A percentile compares a stretch with the other conserved stretches of the same genome.
Evolutionary conservation across 2,113 vertebrate genomes (phyloP).

Genomic region (Macrotis lagotis): DNA sequence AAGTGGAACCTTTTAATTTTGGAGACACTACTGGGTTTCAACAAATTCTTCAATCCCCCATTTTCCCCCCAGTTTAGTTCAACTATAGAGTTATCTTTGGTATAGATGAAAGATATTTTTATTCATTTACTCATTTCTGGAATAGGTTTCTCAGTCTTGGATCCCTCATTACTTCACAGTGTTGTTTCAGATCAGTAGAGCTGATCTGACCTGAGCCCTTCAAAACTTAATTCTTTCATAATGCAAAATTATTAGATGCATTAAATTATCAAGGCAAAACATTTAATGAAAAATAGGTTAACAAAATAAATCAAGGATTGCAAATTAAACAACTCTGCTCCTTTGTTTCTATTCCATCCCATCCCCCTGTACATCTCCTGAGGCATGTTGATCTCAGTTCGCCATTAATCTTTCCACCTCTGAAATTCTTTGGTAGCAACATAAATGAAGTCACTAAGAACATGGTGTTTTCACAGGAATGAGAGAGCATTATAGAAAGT

Average conservation of each 20-base stretch:
- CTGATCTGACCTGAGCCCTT: background rate
- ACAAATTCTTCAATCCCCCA: background rate
- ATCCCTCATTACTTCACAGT: no score
- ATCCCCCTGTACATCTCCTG: background rate
- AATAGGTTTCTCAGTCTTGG: background rate
- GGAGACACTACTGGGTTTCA: background rate
- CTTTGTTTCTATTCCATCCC: background rate
- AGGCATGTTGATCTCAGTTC: background rate
- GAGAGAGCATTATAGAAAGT: background rate
- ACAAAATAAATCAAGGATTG: background rate
- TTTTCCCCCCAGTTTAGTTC: background rate
- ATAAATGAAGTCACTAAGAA: background rate
- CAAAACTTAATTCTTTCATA: background rate
- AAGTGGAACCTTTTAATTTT: background rate
- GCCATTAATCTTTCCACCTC: background rate
- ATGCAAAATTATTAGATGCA: background rate
- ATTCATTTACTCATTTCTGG: background rate
- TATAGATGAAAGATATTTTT: background rate
- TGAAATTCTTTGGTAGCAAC: background rate
- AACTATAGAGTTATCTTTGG: background rate
- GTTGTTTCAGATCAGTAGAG: background rate
- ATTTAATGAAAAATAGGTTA: background rate
- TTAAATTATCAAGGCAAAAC: background rate
- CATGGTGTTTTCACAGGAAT: background rate
- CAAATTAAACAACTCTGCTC: background rate